phyloP scores from a whole-genome alignment of 2,797 vertebrate genomes.

The Sebastolobus alascanus region DNA sequence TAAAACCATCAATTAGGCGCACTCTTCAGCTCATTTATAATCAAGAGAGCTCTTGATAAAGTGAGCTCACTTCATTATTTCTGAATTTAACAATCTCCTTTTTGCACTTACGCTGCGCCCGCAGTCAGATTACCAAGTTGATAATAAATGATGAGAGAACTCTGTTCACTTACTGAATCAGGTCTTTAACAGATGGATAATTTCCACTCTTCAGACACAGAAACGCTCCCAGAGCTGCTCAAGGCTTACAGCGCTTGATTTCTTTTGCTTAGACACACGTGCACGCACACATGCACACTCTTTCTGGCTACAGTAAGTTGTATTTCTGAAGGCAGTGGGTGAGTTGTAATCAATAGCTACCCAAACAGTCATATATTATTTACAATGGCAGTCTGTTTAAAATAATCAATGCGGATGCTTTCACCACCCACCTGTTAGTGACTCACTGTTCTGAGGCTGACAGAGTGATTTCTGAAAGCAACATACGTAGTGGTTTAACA shows the following conservation, averaged over 20 bases:
- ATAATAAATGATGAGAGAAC: constrained; percentile 48
- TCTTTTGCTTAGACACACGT: neutral
- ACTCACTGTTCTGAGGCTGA: constrained; percentile 8
- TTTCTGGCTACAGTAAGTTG: neutral
- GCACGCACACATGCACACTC: neutral
- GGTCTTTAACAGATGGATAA: constrained; percentile 19
- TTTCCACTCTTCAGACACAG: constrained; percentile 3
- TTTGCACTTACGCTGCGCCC: constrained; percentile 15
- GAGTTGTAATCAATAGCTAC: constrained; percentile 48
- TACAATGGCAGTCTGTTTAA: constrained; percentile 50
- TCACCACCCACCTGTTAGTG: constrained; percentile 18
- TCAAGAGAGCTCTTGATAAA: constrained; percentile 20
- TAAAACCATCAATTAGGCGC: constrained; percentile 49
- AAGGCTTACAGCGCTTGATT: neutral
- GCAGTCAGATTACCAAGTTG: constrained; percentile 44
- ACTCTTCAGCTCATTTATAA: constrained; percentile 34
- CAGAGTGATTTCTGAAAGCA: neutral
- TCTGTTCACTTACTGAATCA: constrained; percentile 25
- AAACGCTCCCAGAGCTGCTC: neutral
- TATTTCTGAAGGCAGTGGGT: constrained; percentile 17
- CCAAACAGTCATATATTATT: constrained; percentile 67
- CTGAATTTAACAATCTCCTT: constrained; percentile 31
- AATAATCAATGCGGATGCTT: constrained; percentile 45
- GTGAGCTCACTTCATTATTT: constrained; percentile 57
- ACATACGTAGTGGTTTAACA: neutral